Percentiles rank a stretch among this genome's conserved stretches.
Evolutionary conservation across 2,888 invertebrate genomes (phyloP).

Genomic region (Drosophila picticornis): DNA sequence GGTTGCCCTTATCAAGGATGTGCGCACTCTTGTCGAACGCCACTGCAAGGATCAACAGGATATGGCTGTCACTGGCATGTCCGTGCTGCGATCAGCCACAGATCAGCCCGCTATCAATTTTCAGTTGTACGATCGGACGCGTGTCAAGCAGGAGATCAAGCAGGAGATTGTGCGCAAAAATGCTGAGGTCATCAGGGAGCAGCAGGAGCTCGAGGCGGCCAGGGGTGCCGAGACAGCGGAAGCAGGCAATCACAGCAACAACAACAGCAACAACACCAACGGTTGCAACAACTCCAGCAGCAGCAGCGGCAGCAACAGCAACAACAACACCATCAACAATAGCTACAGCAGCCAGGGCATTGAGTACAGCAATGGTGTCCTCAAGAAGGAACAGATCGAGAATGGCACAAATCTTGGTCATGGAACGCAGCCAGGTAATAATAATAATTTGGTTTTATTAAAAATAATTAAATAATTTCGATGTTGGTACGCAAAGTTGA

Average conservation of each 20-base stretch:
- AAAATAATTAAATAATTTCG: neutral
- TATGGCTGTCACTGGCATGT: constrained; percentile 92
- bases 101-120: constrained; percentile 59
- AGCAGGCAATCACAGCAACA: constrained; percentile 28
- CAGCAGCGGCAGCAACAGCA: constrained; percentile 33
- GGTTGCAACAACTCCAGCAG: constrained; percentile 20
- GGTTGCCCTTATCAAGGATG: constrained; percentile 94
- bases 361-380: constrained; percentile 71
- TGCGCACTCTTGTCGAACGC: constrained; percentile 93
- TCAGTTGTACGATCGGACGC: constrained; percentile 81
- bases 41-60: constrained; percentile 95
- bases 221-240: constrained; percentile 72
- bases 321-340: constrained; percentile 26
- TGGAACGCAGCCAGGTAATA: constrained; percentile 59
- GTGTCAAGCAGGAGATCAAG: constrained; percentile 83
- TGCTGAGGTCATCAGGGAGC: constrained; percentile 80
- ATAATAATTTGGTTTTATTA: too few relatives aligned
- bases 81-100: constrained; percentile 87
- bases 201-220: constrained; percentile 75
- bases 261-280: constrained; percentile 27
- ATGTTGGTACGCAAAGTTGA: neutral
- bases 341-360: constrained; percentile 48
- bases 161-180: constrained; percentile 83
- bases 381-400: constrained; percentile 80
- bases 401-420: constrained; percentile 60